Conservation (phyloP, 2,113 vertebrate species). For the Gymnarchus niloticus region DNA sequence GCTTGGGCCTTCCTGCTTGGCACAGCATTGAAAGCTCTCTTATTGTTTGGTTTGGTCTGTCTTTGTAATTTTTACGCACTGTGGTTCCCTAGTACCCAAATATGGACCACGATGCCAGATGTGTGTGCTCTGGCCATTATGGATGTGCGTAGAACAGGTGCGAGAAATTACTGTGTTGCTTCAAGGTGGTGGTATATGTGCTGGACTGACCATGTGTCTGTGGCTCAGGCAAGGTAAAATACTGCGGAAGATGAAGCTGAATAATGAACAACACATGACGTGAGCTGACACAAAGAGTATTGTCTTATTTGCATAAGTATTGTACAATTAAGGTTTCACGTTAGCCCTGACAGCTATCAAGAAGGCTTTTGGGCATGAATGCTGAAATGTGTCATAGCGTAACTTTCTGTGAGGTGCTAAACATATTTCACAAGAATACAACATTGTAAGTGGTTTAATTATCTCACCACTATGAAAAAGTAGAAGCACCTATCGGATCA, state of each 20-base stretch:
- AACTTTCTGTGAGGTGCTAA: background rate
- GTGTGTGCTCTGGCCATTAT: too few species aligned
- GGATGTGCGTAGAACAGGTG: background rate
- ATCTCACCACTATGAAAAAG: background rate
- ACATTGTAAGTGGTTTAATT: background rate
- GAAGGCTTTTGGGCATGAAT: conserved; percentile 5
- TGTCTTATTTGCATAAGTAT: background rate
- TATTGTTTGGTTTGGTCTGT: conserved; percentile 37
- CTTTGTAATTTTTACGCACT: conserved; percentile 49
- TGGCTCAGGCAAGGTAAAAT: background rate
- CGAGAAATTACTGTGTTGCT: background rate
- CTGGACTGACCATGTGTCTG: conserved; percentile 19
- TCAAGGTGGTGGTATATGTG: background rate
- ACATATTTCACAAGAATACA: background rate
- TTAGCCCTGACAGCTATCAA: conserved; percentile 5
- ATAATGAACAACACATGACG: background rate
- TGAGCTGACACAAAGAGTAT: background rate
- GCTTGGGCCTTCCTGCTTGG: conserved; percentile 58
- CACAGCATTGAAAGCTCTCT: conserved; percentile 45
- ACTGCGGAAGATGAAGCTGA: background rate
- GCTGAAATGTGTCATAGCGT: background rate
- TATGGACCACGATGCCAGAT: too few species aligned
- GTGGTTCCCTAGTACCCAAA: conserved; percentile 48
- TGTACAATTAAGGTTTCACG: background rate
- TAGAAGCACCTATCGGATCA: background rate